Percentiles rank a stretch among this genome's conserved stretches.
Conservation (phyloP, 37 sponge, comb jelly and placozoan genomes). For the Haliclona indistincta region DNA sequence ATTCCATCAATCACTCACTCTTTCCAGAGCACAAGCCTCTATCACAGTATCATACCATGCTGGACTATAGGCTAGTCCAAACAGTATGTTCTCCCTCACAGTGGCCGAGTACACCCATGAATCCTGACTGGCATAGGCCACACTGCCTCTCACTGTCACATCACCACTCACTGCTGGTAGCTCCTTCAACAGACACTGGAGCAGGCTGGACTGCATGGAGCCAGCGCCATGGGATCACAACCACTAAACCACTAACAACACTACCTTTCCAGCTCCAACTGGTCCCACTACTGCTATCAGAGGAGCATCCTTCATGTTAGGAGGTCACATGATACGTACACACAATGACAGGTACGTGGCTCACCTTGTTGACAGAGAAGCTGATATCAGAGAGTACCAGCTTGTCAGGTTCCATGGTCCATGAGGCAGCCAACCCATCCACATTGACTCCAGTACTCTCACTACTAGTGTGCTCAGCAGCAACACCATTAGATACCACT, state of each 20-base stretch:
- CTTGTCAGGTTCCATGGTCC: conserved; percentile 40
- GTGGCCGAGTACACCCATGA: conserved; percentile 82
- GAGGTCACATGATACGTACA: not conserved
- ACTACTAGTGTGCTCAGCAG: not conserved
- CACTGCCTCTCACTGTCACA: no score
- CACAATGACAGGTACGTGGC: not conserved
- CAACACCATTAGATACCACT: not conserved
- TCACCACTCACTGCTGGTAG: no score
- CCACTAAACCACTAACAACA: not conserved
- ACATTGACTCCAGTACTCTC: not conserved
- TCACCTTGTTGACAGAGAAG: conserved; percentile 45
- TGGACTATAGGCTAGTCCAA: conserved; percentile 37
- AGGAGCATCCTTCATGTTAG: conserved; percentile 1
- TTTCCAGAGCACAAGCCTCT: conserved; percentile 55
- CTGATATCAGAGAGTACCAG: conserved; percentile 25
- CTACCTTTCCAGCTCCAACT: conserved; percentile 77
- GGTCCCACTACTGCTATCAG: conserved; percentile 69
- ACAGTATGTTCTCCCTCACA: conserved; percentile 72
- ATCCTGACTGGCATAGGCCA: no score
- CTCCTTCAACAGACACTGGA: no score
- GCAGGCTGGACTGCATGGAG: no score
- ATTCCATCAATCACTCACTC: conserved; percentile 17
- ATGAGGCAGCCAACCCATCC: conserved; percentile 14
- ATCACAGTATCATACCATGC: conserved; percentile 50
- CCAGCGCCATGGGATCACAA: conserved; percentile 52